phyloP scores from a whole-genome alignment of 1,140 invertebrate species.

The Harlomillsia oculata region DNA sequence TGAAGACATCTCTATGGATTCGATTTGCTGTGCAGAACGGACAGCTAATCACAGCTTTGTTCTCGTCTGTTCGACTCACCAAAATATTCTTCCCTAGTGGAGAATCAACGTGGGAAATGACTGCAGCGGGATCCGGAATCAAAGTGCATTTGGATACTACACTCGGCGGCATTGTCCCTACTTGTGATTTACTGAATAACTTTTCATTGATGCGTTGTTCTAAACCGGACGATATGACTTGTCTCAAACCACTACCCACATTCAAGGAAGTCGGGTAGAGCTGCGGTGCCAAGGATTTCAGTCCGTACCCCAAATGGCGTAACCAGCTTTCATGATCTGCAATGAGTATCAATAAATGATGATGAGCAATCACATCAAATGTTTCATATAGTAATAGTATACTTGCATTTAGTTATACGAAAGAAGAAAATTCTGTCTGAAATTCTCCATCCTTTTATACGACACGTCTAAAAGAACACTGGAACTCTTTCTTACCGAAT shows the following conservation, averaged over 20 bases:
- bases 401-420: too few species aligned
- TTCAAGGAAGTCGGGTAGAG: conserved; percentile 45
- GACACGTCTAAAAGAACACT: too few species aligned
- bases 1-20: conserved; percentile 83
- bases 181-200: conserved; percentile 50
- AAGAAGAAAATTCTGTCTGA: too few species aligned
- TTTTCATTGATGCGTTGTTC: conserved; percentile 37
- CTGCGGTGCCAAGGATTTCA: conserved; percentile 78
- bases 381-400: too few species aligned
- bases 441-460: too few species aligned
- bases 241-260: conserved; percentile 39
- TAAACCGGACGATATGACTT: conserved; percentile 34
- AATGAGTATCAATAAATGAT: conserved; percentile 36
- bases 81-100: conserved; percentile 85
- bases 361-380: not conserved
- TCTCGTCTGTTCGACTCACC: conserved; percentile 65
- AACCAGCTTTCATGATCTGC: conserved; percentile 77
- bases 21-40: conserved; percentile 63
- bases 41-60: conserved; percentile 68
- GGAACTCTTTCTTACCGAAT: conserved; percentile 50
- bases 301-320: conserved; percentile 67
- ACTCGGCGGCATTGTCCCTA: conserved; percentile 22
- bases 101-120: conserved; percentile 48
- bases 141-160: conserved; percentile 29
- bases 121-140: conserved; percentile 27